A percentile compares a stretch with the other conserved stretches of the same genome.
phyloP scores from a whole-genome alignment of 2,113 vertebrate genomes.

The Colinus virginianus region DNA sequence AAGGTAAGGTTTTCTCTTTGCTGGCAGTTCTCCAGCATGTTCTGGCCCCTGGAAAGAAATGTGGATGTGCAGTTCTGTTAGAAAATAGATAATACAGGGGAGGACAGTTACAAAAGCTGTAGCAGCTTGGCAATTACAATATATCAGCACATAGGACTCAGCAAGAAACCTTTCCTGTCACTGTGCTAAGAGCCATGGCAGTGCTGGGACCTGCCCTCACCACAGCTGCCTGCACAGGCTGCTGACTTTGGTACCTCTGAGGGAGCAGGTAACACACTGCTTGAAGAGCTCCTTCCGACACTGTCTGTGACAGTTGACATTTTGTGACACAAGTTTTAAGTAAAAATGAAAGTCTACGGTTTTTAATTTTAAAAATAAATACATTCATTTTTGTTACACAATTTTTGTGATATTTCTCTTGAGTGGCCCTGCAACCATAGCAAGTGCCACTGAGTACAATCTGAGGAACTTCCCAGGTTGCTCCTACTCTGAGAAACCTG shows the following conservation, averaged over 20 bases:
- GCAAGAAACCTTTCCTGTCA: background rate
- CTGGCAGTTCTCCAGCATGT: background rate
- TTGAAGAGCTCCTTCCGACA: background rate
- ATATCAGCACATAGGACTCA: background rate
- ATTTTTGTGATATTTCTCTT: background rate
- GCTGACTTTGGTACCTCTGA: background rate
- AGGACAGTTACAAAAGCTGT: background rate
- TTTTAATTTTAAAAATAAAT: background rate
- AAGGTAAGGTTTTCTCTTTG: background rate
- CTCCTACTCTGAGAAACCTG: background rate
- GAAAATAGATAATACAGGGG: fast-evolving
- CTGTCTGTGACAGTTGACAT: background rate
- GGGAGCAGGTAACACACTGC: fast-evolving
- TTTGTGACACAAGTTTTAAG: background rate
- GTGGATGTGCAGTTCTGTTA: background rate
- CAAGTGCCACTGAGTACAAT: fast-evolving
- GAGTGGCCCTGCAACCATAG: background rate
- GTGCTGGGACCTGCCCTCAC: fast-evolving
- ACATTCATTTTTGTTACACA: fast-evolving
- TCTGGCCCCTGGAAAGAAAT: background rate
- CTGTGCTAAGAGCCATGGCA: background rate
- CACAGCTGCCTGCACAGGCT: background rate
- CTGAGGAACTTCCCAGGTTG: background rate
- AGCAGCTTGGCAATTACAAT: background rate
- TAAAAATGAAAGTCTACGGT: background rate